phyloP scores from a whole-genome alignment of 2,797 vertebrate genomes.

The Scolopax bukidnonensis region DNA sequence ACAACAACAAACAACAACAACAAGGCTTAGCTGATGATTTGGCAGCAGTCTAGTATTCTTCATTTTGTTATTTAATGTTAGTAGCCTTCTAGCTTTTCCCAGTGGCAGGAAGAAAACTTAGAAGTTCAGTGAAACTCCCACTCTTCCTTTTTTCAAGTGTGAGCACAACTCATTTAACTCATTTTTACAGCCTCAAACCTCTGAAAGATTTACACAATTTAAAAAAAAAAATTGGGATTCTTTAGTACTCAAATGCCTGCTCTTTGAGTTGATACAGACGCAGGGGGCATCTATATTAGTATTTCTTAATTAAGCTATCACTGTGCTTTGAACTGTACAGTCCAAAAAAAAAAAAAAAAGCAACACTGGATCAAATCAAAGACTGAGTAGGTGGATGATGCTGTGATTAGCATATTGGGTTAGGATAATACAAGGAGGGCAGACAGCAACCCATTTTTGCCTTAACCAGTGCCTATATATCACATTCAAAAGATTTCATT shows the following conservation, averaged over 20 bases:
- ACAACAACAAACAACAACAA: neutral
- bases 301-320: neutral
- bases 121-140: neutral
- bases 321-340: neutral
- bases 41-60: neutral
- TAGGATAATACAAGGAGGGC: neutral
- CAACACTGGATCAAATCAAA: neutral
- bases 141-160: neutral
- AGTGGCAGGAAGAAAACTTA: neutral
- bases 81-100: neutral
- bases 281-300: neutral
- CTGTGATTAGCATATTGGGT: neutral
- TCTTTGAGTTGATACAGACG: neutral
- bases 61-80: neutral
- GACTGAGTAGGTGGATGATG: fast-evolving
- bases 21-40: neutral
- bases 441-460: neutral
- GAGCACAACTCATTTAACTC: neutral
- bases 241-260: neutral
- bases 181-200: neutral
- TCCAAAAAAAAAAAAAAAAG: neutral
- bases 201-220: neutral
- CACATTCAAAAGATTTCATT: neutral
- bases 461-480: neutral
- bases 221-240: neutral